Base-by-base conservation (phyloP, 2,888 invertebrate genomes). In the Sturmia bella region DNA sequence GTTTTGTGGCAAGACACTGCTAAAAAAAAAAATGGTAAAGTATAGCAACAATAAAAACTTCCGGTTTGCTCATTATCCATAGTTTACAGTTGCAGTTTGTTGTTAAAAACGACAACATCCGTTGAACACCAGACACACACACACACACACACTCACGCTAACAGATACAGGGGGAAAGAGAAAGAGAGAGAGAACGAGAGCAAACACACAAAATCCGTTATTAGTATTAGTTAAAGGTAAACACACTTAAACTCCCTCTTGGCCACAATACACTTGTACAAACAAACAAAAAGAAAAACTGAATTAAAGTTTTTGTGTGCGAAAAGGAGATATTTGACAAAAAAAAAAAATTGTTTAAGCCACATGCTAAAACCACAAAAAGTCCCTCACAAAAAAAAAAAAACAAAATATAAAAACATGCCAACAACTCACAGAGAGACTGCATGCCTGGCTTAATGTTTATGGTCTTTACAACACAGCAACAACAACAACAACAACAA, bases 101-200 rank as follows among this genome's bases (percentile, higher is more conserved):
- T 50, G 66, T 70, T 78, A 74, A 78, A 82, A 74, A 82, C 82
- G 74, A 78, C 82, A 82, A 82, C 78, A 78, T 82, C 82, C 82
- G 82, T 70, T 77, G n/a, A 78, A 52, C 72, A 73, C 50, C 9
- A 70, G 24, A 63, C 52, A 17, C 39, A 50, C 45, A 52, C 45
- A 32, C 17, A 45, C 32, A 72, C 27, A 73, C 37, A 61, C 19
- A 45, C 32, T 9, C 32, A n/a, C n/a, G n/a, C 32, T 1, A 32
- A 32, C 5, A 32, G 9, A 32, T 9, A 32, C 32, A 32, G 6
- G 27, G 6, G 6, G n/a, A n/a, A n/a, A n/a, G n/a, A n/a, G n/a
- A n/a, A n/a, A n/a, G n/a, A n/a, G n/a, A n/a, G n/a, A n/a, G n/a
- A n/a, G n/a, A n/a, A n/a, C n/a, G n/a, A n/a, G n/a, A n/a, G n/a